Base-by-base conservation (phyloP, 2,113 vertebrate species). In the Orientallactaga bullata region DNA sequence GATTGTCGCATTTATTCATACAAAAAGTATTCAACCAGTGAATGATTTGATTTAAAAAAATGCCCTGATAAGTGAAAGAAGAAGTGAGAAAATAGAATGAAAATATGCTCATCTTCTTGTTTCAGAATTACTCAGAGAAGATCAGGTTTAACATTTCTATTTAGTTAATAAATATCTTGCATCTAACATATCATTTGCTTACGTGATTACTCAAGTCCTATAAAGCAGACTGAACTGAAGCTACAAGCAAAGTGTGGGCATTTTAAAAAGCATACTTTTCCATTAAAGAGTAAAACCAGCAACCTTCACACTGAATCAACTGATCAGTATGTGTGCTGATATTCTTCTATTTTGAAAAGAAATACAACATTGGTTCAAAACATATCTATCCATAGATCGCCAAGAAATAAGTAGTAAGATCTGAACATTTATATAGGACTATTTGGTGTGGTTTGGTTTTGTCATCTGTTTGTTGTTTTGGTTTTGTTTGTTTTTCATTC, bases 401-500 rank as follows among this genome's bases (percentile, higher is more conserved):
- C 51, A 23, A 90, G 37, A 88, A 71, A 51, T 30, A 9, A 66
- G 23, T 30, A 91, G 21, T 20, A 74, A 88, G 23, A 63, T 76
- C 35, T 85, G 28, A 94, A 55, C 58, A 85, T 58, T 20, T 1
- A 74, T 28, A 37, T 24, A 26, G 8, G 6, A 6, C 20, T 30
- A 23, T 71, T 80, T 90, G 21, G 23, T 93, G 35, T 85, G 73
- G 18, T 71, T 84, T 83, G 35, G 18, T 65, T 91, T 77, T 55
- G 60, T 63, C 76, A 66, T 73, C 39, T 95, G 60, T 76, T 32
- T 78, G 60, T 39, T 86, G 39, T 72, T 89, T 92, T 42, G 42
- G 13, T 71, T 95, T 84, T 32, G 3, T 42, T 74, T 76, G 51
- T 65, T 93, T 92, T 90, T 55, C n/a, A 71, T 58, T 76, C 63